A percentile compares a stretch with the other conserved stretches of the same genome.
Conservation (phyloP, 2,888 invertebrate species). For the Hypolimnas misippus region DNA sequence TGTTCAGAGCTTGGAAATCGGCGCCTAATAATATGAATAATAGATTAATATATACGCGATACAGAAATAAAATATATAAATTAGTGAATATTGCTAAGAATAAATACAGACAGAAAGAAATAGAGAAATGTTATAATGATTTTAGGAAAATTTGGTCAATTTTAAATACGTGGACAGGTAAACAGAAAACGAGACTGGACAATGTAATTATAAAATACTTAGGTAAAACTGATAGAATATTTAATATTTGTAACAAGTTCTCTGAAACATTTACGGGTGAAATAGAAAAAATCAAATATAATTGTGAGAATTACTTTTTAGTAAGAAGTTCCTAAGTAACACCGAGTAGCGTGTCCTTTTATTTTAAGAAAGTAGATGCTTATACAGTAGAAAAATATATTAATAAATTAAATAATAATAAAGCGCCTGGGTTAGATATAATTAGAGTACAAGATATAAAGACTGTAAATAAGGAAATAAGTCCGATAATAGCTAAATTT, state of each 20-base stretch:
- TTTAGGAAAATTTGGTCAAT: slow-evolving; percentile 28
- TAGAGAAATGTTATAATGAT: slow-evolving; percentile 26
- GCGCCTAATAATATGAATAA: slow-evolving; percentile 26
- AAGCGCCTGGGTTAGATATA: slow-evolving; percentile 9
- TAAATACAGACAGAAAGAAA: slow-evolving; percentile 25
- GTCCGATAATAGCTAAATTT: slow-evolving; percentile 18
- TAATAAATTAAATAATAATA: slow-evolving; percentile 8
- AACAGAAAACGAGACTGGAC: slow-evolving; percentile 20
- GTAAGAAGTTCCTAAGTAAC: slow-evolving; percentile 16
- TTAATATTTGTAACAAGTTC: slow-evolving; percentile 29
- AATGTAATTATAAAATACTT: slow-evolving; percentile 23
- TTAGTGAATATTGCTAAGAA: slow-evolving; percentile 28
- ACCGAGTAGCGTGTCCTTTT: slow-evolving; percentile 15
- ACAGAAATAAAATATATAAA: slow-evolving; percentile 35
- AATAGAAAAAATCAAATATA: slow-evolving; percentile 31
- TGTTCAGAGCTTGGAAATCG: slow-evolving; percentile 34
- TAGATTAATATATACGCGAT: slow-evolving; percentile 29
- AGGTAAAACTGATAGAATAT: slow-evolving; percentile 12
- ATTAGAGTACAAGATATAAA: slow-evolving; percentile 17
- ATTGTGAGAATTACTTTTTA: slow-evolving; percentile 14
- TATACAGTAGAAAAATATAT: slow-evolving; percentile 6
- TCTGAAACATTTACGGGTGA: slow-evolving; percentile 33
- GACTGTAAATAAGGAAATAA: slow-evolving; percentile 19
- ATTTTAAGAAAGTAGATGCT: slow-evolving; percentile 13
- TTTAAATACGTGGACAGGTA: slow-evolving; percentile 34